Conservation (phyloP, 2,888 invertebrate species). For the Oscheius myriophilus region DNA sequence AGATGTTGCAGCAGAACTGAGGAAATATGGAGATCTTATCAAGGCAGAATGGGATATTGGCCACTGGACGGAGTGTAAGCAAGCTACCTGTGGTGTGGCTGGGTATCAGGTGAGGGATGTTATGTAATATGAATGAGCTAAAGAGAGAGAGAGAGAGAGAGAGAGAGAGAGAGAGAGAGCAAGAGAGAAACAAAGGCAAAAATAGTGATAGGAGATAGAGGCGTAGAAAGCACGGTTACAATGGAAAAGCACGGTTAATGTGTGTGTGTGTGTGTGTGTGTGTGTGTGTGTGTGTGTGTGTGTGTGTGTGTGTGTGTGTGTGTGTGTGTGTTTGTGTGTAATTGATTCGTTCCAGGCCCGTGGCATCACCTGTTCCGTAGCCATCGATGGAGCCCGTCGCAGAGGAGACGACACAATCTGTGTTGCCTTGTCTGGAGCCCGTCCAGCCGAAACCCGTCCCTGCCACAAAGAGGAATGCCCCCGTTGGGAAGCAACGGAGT, state of each 20-base stretch:
- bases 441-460: slow-evolving; percentile 61
- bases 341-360: slow-evolving; percentile 45
- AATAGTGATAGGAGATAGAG: no score
- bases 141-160: no score
- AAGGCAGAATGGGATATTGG: slow-evolving; percentile 48
- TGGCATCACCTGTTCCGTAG: slow-evolving; percentile 35
- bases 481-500: slow-evolving; percentile 62
- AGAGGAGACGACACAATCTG: slow-evolving; percentile 48
- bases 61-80: slow-evolving; percentile 54
- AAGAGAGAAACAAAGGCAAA: no score
- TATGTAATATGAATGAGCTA: background rate
- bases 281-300: no score
- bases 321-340: no score
- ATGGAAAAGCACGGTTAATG: no score
- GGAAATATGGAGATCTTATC: slow-evolving; percentile 41
- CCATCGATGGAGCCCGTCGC: slow-evolving; percentile 37
- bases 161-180: no score
- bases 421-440: slow-evolving; percentile 35
- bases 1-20: slow-evolving; percentile 37
- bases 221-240: no score
- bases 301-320: no score
- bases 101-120: slow-evolving; percentile 47
- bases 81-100: slow-evolving; percentile 49
- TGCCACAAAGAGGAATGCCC: slow-evolving; percentile 63
- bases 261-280: no score